Percentiles rank a stretch among this genome's conserved stretches.
phyloP scores from a whole-genome alignment of 2,888 invertebrate genomes.

The Drosophila macrospina region DNA sequence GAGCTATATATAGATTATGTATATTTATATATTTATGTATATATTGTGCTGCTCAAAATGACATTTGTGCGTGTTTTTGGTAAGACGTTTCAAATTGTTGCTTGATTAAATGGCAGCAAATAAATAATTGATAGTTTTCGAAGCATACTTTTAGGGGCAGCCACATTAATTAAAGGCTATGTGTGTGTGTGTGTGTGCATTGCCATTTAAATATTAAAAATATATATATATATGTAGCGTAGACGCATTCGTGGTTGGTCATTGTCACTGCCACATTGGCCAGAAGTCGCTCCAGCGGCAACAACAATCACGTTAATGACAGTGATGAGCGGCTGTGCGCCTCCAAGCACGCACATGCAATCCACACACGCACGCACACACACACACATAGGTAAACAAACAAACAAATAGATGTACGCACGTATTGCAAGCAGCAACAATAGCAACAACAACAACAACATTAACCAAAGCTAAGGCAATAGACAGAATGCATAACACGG shows the following conservation, averaged over 20 bases:
- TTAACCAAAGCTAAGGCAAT: constrained; percentile 33
- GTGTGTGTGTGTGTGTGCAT: constrained; percentile 26
- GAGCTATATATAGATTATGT: not conserved
- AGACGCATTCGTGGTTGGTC: constrained; percentile 25
- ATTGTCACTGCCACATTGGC: constrained; percentile 42
- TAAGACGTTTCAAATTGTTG: constrained; percentile 50
- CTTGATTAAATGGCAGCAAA: constrained; percentile 51
- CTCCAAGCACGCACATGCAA: constrained; percentile 64
- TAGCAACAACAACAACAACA: constrained; percentile 22
- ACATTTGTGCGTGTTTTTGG: constrained; percentile 69
- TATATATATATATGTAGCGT: constrained; percentile 55
- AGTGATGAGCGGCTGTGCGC: constrained; percentile 69
- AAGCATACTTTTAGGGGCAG: constrained; percentile 30
- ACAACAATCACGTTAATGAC: constrained; percentile 75
- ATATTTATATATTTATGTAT: not conserved
- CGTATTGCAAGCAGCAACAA: constrained; percentile 22
- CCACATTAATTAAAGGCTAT: constrained; percentile 64
- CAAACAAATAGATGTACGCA: constrained; percentile 53
- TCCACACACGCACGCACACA: constrained; percentile 33
- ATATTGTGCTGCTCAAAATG: constrained; percentile 50
- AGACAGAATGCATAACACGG: constrained; percentile 4
- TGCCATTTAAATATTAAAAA: constrained; percentile 75
- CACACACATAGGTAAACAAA: constrained; percentile 26
- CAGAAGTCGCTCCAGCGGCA: constrained; percentile 19
- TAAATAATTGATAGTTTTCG: constrained; percentile 69